Base-by-base conservation (phyloP, 1,140 invertebrate genomes). In the Camponotus vicinus region DNA sequence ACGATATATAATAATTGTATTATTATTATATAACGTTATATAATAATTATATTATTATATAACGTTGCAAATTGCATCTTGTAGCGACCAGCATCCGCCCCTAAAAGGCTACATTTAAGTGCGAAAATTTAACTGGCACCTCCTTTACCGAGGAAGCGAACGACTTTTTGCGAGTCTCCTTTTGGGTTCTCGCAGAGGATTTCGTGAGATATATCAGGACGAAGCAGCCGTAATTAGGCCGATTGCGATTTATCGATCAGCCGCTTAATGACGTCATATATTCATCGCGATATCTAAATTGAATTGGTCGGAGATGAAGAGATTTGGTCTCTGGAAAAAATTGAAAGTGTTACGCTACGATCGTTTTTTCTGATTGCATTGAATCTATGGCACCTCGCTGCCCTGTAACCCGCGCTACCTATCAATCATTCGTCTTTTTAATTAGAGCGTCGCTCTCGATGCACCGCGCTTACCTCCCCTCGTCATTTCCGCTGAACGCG, bases 191-290 rank as follows among this genome's bases (percentile, higher is more conserved):
- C 27, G 27, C 27, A 27, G 27, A 27, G 27, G 27, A 3, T 80
- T 69, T 78, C 71, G 49, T 71, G 59, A 61, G 67, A 70, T 73
- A 70, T 84, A 52, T 70, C 11, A 32, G 55, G 73, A 89, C 52
- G 42, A 59, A 13, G 21, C 45, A 8, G 11, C n/a, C 57, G 34
- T 55, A 88, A 88, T 85, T 71, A 73, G 55, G 34, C 13, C 71
- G 70, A 88, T 89, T 64, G 70, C 61, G 64, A 88, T 77, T 76
- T 59, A 89, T 89, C 88, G 87, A 89, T 85, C 63, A 8, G 15
- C 18, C 15, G 32, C 32, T 37, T 71, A 64, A 66, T 84, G 13
- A 42, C 64, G 70, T 15, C 70, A 13, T 73, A 63, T 61, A 27
- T 45, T 52, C 49, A 18, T 49, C 27, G 71, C 66, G 55, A 80